A percentile compares a stretch with the other conserved stretches of the same genome.
Conservation (phyloP, 2,888 invertebrate genomes). For the Perizoma affinitatum region DNA sequence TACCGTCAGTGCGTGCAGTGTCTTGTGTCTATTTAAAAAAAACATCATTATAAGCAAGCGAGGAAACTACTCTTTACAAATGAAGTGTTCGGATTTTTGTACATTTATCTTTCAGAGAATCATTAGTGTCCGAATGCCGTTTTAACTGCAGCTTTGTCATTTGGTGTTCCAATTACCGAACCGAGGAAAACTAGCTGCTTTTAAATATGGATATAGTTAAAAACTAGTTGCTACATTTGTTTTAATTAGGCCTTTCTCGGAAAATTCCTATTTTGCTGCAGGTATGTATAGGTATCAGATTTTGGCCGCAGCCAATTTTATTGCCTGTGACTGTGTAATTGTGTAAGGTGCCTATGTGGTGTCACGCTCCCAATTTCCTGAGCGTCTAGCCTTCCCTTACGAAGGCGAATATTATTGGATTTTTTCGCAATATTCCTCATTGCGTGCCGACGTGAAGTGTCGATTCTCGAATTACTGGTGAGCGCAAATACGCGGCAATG, state of each 20-base stretch:
- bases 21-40: no score
- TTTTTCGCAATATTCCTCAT: conserved; percentile 73
- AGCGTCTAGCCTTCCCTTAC: conserved; percentile 45
- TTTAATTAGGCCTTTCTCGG: conserved; percentile 16
- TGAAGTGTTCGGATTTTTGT: conserved; percentile 18
- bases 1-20: conserved; percentile 16
- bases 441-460: conserved; percentile 55
- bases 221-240: conserved; percentile 8
- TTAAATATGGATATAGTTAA: conserved; percentile 13
- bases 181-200: conserved; percentile 17
- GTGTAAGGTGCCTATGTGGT: conserved; percentile 60
- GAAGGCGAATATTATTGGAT: conserved; percentile 62
- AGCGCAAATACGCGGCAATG: conserved; percentile 41
- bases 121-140: conserved; percentile 23
- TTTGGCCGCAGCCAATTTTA: conserved; percentile 43
- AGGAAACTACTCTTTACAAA: not conserved
- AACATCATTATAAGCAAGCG: conserved; percentile 11
- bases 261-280: conserved; percentile 3
- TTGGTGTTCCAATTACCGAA: conserved; percentile 21
- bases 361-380: conserved; percentile 74
- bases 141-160: conserved; percentile 26
- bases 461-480: conserved; percentile 52
- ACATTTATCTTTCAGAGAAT: conserved; percentile 20
- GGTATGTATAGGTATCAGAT: conserved; percentile 5
- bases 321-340: conserved; percentile 53